These are phyloP conservation scores for Merluccius polli DNA, from an alignment of 2,797 vertebrate genomes.

Conservation along the genomic window DNA sequence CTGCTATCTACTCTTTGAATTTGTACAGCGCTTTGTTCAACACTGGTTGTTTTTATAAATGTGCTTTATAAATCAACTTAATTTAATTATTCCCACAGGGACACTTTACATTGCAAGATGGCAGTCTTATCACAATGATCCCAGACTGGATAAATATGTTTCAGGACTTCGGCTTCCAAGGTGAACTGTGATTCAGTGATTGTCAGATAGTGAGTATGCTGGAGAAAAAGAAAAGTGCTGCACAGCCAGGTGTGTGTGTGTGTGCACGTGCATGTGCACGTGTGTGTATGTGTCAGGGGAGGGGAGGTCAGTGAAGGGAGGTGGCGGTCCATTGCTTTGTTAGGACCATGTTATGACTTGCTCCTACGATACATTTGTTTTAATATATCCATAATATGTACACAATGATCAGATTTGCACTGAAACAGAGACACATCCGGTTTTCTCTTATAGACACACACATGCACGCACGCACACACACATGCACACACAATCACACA, in stretches of 20 bases:
- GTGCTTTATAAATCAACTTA: no score
- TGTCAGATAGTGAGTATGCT: not conserved
- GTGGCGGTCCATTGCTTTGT: not conserved
- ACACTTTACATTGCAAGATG: no score
- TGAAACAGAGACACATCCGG: not conserved
- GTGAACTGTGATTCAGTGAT: not conserved
- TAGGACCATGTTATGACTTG: not conserved
- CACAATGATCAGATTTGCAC: not conserved
- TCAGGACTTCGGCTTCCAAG: no score
- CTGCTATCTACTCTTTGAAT: no score
- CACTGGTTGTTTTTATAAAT: not conserved
- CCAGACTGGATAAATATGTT: no score
- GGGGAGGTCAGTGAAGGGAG: not conserved
- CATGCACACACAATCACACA: slow-evolving; percentile 8
- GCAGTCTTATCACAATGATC: no score
- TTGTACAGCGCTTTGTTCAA: not conserved
- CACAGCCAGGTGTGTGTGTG: no score
- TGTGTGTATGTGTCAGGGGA: not conserved
- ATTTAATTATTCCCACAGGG: no score
- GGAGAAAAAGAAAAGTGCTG: no score
- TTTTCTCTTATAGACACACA: not conserved
- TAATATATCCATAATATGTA: not conserved
- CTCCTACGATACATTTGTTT: not conserved
- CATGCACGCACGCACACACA: not conserved
- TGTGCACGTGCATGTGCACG: no score